phyloP scores from a whole-genome alignment of 1,140 invertebrate species.

The Centruroides vittatus region DNA sequence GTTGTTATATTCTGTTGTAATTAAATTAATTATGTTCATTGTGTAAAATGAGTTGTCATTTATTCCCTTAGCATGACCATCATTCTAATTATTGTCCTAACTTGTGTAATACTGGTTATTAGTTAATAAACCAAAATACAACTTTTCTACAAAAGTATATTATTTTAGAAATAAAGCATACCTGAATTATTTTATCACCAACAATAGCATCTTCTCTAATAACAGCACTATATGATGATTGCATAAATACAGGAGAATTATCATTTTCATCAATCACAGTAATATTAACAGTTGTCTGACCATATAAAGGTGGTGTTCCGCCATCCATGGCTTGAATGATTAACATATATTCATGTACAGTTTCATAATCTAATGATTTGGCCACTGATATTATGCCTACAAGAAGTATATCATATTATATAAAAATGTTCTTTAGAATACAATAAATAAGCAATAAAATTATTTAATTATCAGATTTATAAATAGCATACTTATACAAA shows the following conservation, averaged over 20 bases:
- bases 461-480: too few relatives aligned
- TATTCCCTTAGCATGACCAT: neutral
- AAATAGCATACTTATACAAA: too few relatives aligned
- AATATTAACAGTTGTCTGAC: constrained; percentile 61
- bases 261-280: constrained; percentile 80
- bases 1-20: too few relatives aligned
- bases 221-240: constrained; percentile 42
- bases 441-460: too few relatives aligned
- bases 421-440: too few relatives aligned
- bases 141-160: too few relatives aligned
- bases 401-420: too few relatives aligned
- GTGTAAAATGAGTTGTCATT: too few relatives aligned
- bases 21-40: too few relatives aligned
- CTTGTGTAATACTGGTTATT: neutral
- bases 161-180: neutral
- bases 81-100: neutral
- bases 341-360: constrained; percentile 54
- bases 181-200: constrained; percentile 51
- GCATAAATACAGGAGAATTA: constrained; percentile 75
- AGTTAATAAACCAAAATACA: too few relatives aligned
- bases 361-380: constrained; percentile 78
- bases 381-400: constrained; percentile 44
- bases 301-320: constrained; percentile 62
- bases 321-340: constrained; percentile 77
- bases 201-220: constrained; percentile 59